Conservation (phyloP, 2,888 invertebrate genomes). For the Apotomis turbidana region DNA sequence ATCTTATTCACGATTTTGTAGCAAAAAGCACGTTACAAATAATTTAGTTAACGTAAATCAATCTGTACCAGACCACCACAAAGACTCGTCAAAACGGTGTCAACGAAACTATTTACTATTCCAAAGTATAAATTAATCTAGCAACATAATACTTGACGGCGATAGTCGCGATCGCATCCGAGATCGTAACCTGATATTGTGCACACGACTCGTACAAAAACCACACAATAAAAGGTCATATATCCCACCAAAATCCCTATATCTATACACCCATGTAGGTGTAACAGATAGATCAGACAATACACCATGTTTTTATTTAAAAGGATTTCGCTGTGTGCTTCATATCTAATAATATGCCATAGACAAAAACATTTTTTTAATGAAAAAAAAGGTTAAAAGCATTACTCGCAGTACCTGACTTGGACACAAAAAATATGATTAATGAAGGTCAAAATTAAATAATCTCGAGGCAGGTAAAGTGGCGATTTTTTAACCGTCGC, state of each 20-base stretch:
- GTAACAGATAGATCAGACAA: constrained; percentile 52
- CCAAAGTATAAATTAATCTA: constrained; percentile 34
- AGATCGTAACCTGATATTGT: constrained; percentile 71
- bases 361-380: constrained; percentile 47
- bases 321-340: constrained; percentile 59
- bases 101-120: constrained; percentile 28
- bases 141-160: constrained; percentile 32
- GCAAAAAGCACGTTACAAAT: too few relatives aligned
- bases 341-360: constrained; percentile 46
- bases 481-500: constrained; percentile 69
- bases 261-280: constrained; percentile 9
- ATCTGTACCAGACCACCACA: background rate
- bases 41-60: background rate
- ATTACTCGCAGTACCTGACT: constrained; percentile 70
- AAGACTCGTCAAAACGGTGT: constrained; percentile 15
- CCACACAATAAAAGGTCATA: constrained; percentile 39
- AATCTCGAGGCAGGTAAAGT: constrained; percentile 68
- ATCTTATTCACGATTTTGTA: too few relatives aligned
- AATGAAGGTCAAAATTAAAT: constrained; percentile 78
- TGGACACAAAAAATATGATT: constrained; percentile 77
- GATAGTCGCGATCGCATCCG: constrained; percentile 52
- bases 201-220: constrained; percentile 67
- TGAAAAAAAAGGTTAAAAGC: constrained; percentile 64
- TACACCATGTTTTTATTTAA: constrained; percentile 55
- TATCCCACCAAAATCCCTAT: background rate